A percentile compares a stretch with the other conserved stretches of the same genome.
phyloP scores from a whole-genome alignment of 1,140 invertebrate genomes.

The Drosophila miranda region DNA sequence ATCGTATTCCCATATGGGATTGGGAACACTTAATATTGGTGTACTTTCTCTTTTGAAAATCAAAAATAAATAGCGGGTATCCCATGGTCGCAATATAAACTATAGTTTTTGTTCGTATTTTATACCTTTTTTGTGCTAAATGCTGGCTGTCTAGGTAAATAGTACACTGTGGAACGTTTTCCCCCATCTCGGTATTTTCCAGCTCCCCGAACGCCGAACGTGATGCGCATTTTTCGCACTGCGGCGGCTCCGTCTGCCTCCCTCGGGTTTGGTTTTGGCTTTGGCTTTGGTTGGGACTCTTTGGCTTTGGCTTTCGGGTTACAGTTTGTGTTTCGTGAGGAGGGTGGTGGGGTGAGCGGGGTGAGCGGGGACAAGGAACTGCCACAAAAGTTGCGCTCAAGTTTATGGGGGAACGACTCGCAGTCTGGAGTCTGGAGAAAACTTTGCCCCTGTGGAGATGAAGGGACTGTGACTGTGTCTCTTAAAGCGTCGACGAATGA shows the following conservation, averaged over 20 bases:
- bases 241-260: conserved; percentile 39
- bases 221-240: conserved; percentile 79
- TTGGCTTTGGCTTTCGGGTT: conserved; percentile 19
- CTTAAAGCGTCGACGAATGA: conserved; percentile 48
- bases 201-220: conserved; percentile 65
- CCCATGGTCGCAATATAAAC: neutral
- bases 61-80: too few species aligned
- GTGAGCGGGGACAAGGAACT: conserved; percentile 2
- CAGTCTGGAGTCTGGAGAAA: conserved; percentile 9
- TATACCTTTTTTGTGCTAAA: conserved; percentile 50
- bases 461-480: conserved; percentile 1
- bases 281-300: conserved; percentile 9
- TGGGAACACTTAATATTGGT: too few species aligned
- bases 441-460: conserved; percentile 13
- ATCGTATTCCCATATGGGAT: too few species aligned
- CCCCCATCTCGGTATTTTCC: conserved; percentile 12
- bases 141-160: conserved; percentile 68
- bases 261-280: conserved; percentile 17
- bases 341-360: conserved; percentile 1
- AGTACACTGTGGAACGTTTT: conserved; percentile 48
- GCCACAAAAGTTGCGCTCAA: conserved; percentile 68
- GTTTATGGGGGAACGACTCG: conserved; percentile 58
- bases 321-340: conserved; percentile 18
- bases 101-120: conserved; percentile 27
- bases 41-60: neutral